A percentile compares a stretch with the other conserved stretches of the same genome.
phyloP scores from a whole-genome alignment of 2,888 invertebrate genomes.

The Eupsilia transversa region DNA sequence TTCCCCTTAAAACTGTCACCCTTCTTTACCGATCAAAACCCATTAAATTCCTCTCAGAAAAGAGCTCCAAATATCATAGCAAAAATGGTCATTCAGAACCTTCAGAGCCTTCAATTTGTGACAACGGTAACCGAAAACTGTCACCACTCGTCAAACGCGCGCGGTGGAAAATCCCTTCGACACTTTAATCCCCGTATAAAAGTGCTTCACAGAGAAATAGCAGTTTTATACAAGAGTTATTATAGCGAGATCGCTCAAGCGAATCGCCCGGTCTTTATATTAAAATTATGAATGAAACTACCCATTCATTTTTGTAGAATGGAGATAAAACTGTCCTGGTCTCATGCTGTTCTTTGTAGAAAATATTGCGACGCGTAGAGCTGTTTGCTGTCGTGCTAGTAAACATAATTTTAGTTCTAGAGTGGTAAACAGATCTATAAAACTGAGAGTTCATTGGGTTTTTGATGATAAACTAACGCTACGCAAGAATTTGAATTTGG shows the following conservation, averaged over 20 bases:
- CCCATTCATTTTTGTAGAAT: conserved; percentile 40
- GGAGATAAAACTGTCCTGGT: conserved; percentile 44
- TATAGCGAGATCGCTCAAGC: conserved; percentile 39
- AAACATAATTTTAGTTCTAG: conserved; percentile 19
- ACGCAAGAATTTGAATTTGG: too few species aligned
- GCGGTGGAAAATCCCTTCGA: conserved; percentile 56
- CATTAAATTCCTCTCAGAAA: conserved; percentile 8
- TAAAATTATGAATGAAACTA: conserved; percentile 63
- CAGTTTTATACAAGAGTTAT: conserved; percentile 45
- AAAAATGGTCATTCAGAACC: conserved; percentile 35
- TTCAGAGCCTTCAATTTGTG: conserved; percentile 49
- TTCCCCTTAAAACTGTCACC: conserved; percentile 10
- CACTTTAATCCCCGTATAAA: conserved; percentile 64
- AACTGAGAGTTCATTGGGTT: not conserved
- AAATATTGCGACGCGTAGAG: conserved; percentile 30
- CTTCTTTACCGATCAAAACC: not conserved
- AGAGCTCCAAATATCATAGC: not conserved
- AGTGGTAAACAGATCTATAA: conserved; percentile 14
- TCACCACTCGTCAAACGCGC: conserved; percentile 50
- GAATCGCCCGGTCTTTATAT: conserved; percentile 44
- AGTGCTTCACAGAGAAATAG: conserved; percentile 52
- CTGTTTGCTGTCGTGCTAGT: conserved; percentile 15
- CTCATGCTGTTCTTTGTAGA: conserved; percentile 21
- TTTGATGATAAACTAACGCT: not conserved
- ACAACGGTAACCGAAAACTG: conserved; percentile 61